These are phyloP conservation scores for Chelonus insularis DNA, from an alignment of 1,140 invertebrate genomes.

Conservation along the genomic window DNA sequence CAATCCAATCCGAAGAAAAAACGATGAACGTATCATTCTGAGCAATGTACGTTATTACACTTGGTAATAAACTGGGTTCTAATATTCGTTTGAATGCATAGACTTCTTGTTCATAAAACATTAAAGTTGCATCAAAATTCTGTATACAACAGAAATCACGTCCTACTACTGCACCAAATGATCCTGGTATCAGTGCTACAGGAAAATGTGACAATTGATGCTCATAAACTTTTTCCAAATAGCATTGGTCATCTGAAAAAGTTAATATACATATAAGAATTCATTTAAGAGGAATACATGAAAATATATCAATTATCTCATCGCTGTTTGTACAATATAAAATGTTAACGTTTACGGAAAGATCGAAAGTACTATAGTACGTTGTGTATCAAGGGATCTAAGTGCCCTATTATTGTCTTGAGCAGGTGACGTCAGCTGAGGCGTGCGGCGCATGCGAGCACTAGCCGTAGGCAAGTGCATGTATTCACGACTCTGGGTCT, in stretches of 20 bases:
- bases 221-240: constrained; percentile 65
- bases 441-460: too few species aligned
- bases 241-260: constrained; percentile 67
- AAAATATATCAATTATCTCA: too few species aligned
- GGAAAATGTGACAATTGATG: constrained; percentile 68
- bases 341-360: too few species aligned
- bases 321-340: too few species aligned
- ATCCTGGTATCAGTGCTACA: constrained; percentile 72
- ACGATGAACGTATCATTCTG: constrained; percentile 81
- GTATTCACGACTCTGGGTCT: too few species aligned
- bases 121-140: constrained; percentile 79
- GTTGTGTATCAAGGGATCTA: too few species aligned
- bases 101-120: constrained; percentile 87
- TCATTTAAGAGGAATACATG: too few species aligned
- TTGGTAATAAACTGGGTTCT: constrained; percentile 76
- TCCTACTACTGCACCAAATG: constrained; percentile 78
- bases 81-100: constrained; percentile 76
- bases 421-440: too few species aligned
- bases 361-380: too few species aligned
- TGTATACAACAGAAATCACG: constrained; percentile 87
- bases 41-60: constrained; percentile 75
- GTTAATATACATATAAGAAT: constrained; percentile 4
- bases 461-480: too few species aligned
- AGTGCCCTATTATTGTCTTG: too few species aligned
- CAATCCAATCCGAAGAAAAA: constrained; percentile 70